These are phyloP conservation scores for Acrobeloides nanus DNA, from an alignment of 2,888 invertebrate genomes.

Conservation along the genomic window DNA sequence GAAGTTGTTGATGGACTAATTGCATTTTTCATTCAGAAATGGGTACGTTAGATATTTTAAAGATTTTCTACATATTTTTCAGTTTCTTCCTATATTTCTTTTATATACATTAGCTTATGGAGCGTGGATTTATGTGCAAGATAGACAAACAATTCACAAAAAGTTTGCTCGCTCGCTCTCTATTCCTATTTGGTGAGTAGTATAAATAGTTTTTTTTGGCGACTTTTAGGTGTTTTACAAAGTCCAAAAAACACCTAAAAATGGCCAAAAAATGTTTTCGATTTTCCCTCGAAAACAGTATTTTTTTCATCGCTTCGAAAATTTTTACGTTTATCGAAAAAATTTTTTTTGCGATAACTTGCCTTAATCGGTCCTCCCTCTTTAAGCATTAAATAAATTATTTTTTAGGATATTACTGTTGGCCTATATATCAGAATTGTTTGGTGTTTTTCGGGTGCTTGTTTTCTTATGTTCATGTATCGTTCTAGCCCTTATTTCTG, in stretches of 20 bases:
- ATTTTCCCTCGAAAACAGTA: too few relatives aligned
- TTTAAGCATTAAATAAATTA: too few relatives aligned
- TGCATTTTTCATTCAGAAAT: conserved; percentile 34
- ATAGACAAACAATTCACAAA: conserved; percentile 37
- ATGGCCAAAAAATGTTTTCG: too few relatives aligned
- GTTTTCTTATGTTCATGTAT: conserved; percentile 5
- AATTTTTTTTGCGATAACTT: too few relatives aligned
- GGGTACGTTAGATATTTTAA: conserved; percentile 25
- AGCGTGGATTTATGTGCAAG: conserved; percentile 48
- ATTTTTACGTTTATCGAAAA: too few relatives aligned
- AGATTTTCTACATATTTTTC: conserved; percentile 13
- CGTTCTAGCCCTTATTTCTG: conserved; percentile 37
- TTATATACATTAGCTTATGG: conserved; percentile 40
- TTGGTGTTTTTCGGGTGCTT: conserved; percentile 1
- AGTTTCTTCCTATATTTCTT: conserved; percentile 39
- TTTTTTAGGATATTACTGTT: too few relatives aligned
- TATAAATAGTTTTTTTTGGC: too few relatives aligned
- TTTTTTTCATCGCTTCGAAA: too few relatives aligned
- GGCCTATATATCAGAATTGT: too few relatives aligned
- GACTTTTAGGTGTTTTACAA: too few relatives aligned
- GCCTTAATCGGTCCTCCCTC: too few relatives aligned
- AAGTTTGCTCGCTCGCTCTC: conserved; percentile 46
- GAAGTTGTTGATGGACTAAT: conserved; percentile 34
- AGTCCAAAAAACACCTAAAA: too few relatives aligned
- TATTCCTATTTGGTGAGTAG: conserved; percentile 50